Percentiles rank a stretch among this genome's conserved stretches.
These are phyloP conservation scores for Astreopora myriophthalma DNA, from an alignment of 64 coral and sea anemone genomes.

Conservation along the genomic window DNA sequence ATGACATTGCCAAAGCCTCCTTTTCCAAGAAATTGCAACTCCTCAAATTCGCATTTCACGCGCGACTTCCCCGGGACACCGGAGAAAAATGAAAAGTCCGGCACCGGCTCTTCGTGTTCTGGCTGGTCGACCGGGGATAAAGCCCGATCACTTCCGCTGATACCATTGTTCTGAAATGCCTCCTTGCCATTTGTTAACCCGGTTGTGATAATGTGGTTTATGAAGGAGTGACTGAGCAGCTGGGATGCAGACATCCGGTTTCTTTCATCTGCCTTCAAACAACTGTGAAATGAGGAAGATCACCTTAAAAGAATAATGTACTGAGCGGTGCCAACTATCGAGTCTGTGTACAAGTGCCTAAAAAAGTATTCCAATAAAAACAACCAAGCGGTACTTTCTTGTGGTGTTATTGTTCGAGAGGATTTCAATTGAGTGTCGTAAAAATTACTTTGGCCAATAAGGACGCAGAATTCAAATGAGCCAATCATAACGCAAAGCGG, in stretches of 20 bases:
- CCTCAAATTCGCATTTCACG: constrained; percentile 89
- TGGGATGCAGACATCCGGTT: constrained; percentile 81
- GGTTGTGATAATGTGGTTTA: constrained; percentile 10
- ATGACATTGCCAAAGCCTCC: constrained; percentile 98
- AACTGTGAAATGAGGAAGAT: constrained; percentile 29
- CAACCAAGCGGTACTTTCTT: no score
- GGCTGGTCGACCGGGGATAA: constrained; percentile 22
- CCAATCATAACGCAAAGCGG: no score
- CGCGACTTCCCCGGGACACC: constrained; percentile 87
- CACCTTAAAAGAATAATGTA: neutral
- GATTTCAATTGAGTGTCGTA: no score
- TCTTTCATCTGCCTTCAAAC: constrained; percentile 67
- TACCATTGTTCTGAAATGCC: neutral
- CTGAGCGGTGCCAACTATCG: neutral
- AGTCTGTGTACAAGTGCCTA: no score
- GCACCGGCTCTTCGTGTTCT: constrained; percentile 63
- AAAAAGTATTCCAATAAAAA: no score
- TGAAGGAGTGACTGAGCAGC: constrained; percentile 79
- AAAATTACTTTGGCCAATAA: no score
- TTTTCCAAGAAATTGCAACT: constrained; percentile 93
- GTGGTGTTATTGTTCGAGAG: no score
- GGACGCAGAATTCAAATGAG: no score
- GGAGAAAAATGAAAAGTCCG: constrained; percentile 86
- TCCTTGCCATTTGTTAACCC: neutral
- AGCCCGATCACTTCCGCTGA: neutral